Percentiles rank a stretch among this genome's conserved stretches.
Evolutionary conservation across 2,113 vertebrate species (phyloP).

Genomic region (Dryoscopus gambensis): DNA sequence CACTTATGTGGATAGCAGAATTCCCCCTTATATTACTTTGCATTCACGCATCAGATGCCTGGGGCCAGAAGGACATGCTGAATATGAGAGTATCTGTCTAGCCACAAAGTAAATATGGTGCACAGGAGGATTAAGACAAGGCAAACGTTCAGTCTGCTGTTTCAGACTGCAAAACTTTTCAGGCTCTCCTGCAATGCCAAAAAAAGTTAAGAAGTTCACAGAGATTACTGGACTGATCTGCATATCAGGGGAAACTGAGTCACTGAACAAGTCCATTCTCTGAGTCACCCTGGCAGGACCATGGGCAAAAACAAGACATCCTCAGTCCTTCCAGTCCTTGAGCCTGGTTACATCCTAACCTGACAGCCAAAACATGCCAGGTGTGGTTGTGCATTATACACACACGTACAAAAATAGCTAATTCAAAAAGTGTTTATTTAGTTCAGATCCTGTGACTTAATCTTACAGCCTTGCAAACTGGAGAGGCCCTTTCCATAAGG

Average conservation of each 20-base stretch:
- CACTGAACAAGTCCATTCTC: neutral
- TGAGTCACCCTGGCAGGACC: neutral
- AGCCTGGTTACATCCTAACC: neutral
- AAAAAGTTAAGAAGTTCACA: neutral
- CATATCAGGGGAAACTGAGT: neutral
- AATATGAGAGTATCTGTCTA: slow-evolving; percentile 18
- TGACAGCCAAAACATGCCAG: neutral
- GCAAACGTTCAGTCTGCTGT: neutral
- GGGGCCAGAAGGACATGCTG: slow-evolving; percentile 2
- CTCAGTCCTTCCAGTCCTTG: neutral
- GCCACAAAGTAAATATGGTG: slow-evolving; percentile 30
- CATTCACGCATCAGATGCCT: neutral
- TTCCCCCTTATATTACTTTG: neutral
- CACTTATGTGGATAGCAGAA: neutral
- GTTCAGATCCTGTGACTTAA: neutral
- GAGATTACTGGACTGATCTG: neutral
- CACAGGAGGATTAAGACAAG: neutral
- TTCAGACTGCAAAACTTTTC: neutral
- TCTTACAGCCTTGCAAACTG: neutral
- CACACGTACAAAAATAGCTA: neutral
- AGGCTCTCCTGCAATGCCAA: neutral
- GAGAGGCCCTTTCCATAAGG: neutral
- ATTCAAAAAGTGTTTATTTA: neutral
- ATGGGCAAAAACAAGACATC: neutral
- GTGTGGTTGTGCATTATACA: neutral